These are phyloP conservation scores for Hippasteria phrygiana DNA, from an alignment of 53 echinoderm and acorn worm species.

Conservation along the genomic window DNA sequence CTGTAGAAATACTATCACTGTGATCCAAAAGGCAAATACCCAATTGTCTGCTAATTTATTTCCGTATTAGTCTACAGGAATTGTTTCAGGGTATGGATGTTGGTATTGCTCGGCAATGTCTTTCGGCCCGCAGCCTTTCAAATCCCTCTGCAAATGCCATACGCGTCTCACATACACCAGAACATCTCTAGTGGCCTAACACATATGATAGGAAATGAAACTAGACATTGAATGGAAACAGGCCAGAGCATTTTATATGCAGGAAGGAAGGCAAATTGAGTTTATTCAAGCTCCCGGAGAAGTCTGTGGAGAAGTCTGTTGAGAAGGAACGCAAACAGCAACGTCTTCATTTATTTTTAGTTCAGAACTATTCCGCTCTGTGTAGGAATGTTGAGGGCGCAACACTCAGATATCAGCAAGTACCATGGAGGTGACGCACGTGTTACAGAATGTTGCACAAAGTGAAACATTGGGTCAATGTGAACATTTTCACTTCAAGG, in stretches of 20 bases:
- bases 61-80: too few relatives aligned
- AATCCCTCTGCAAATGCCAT: too few relatives aligned
- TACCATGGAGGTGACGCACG: too few relatives aligned
- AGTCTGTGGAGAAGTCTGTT: neutral
- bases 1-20: too few relatives aligned
- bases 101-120: neutral
- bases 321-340: neutral
- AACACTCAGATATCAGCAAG: too few relatives aligned
- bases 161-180: neutral
- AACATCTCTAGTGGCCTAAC: neutral
- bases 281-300: neutral
- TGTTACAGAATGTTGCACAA: too few relatives aligned
- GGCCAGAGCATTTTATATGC: neutral
- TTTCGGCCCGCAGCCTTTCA: neutral
- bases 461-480: too few relatives aligned
- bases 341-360: neutral
- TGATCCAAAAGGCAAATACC: too few relatives aligned
- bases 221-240: slow-evolving; percentile 39
- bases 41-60: too few relatives aligned
- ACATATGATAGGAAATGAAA: slow-evolving; percentile 37
- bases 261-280: slow-evolving; percentile 50
- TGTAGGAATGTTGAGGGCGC: too few relatives aligned
- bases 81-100: neutral
- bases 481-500: too few relatives aligned
- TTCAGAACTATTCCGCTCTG: neutral